A percentile compares a stretch with the other conserved stretches of the same genome.
Conservation (phyloP, 2,797 vertebrate genomes). For the Pachyuromys duprasi region DNA sequence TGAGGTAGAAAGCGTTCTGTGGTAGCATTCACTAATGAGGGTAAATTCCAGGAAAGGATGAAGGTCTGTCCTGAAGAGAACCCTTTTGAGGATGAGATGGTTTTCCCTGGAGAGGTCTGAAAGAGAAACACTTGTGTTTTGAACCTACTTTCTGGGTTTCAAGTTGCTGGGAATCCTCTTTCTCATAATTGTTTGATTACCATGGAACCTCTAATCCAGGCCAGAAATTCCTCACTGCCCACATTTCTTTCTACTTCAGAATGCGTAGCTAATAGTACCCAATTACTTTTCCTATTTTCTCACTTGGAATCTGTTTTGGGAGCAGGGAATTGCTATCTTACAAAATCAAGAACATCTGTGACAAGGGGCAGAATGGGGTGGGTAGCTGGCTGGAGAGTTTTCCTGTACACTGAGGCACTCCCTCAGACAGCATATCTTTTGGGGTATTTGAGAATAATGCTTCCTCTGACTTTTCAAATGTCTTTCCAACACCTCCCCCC, state of each 20-base stretch:
- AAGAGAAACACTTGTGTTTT: constrained; percentile 49
- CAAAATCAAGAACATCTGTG: constrained; percentile 93
- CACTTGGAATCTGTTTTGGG: constrained; percentile 89
- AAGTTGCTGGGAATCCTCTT: constrained; percentile 76
- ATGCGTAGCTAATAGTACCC: constrained; percentile 89
- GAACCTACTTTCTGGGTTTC: constrained; percentile 45
- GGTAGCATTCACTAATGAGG: not conserved
- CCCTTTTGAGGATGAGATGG: not conserved
- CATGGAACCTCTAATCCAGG: constrained; percentile 88
- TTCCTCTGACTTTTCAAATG: constrained; percentile 56
- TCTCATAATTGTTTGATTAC: constrained; percentile 85
- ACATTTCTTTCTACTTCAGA: constrained; percentile 86
- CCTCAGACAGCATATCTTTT: constrained; percentile 78
- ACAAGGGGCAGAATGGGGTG: constrained; percentile 82
- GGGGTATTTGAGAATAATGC: constrained; percentile 75
- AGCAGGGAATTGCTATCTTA: constrained; percentile 89
- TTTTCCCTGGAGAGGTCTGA: constrained; percentile 70
- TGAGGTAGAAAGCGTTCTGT: not conserved
- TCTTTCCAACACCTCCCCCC: not conserved
- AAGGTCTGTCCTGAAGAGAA: not conserved
- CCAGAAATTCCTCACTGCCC: constrained; percentile 88
- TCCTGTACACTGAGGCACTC: constrained; percentile 88
- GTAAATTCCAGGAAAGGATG: not conserved
- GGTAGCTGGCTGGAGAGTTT: constrained; percentile 88
- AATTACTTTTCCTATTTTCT: constrained; percentile 89